Evolutionary conservation across 2,888 invertebrate genomes (phyloP), one percentile per base, ranked within the genome.

Genomic region (Erpobdella octoculata): DNA sequence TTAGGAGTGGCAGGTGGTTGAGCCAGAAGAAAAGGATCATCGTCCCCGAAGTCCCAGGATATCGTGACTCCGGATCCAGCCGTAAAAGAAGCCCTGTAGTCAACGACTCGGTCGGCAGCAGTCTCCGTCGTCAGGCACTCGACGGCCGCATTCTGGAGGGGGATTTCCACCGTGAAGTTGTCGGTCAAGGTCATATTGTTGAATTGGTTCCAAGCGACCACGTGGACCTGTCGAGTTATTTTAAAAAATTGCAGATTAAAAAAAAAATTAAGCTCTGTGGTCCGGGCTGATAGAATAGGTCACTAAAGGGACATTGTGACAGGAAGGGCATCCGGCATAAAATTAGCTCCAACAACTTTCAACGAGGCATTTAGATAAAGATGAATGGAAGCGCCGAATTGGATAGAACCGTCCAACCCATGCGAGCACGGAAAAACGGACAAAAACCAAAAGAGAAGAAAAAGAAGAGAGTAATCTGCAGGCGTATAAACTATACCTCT

Each of bases 51-150:
- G 18, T 74, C 71, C 78, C 79, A 79, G 1, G 53, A 70, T 48
- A 80, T 80, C 6, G 72, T 76, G 66, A 78, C 79, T 71, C 80
- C 74, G 0, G 79, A 77, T 12, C 81, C 81, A 4, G 71, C 62
- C 4, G 76, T 70, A 70, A 80, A 72, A 0, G 71, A 70, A 15
- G 79, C 58, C 21, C 69, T 64, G 53, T 78, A 67, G 15, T 36
- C 58, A 9, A 74, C 36, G 28, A 59, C 69, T 0, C 33, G 41
- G 18, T 68, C 66, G n/a, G 69, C 59, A 21, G 70, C 58, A 18
- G 71, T 68, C 68, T 71, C 46, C 0, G 9, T 5, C 21, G 53
- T 53, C 28, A 66, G 53, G 12, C 74, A 73, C 1, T 48, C 65
- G 6, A 75, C 74, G 0, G 9, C 33, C 0, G 77, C 76, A 38